A percentile compares a stretch with the other conserved stretches of the same genome.
phyloP scores from a whole-genome alignment of 2,797 vertebrate species.

The Spea hammondii region DNA sequence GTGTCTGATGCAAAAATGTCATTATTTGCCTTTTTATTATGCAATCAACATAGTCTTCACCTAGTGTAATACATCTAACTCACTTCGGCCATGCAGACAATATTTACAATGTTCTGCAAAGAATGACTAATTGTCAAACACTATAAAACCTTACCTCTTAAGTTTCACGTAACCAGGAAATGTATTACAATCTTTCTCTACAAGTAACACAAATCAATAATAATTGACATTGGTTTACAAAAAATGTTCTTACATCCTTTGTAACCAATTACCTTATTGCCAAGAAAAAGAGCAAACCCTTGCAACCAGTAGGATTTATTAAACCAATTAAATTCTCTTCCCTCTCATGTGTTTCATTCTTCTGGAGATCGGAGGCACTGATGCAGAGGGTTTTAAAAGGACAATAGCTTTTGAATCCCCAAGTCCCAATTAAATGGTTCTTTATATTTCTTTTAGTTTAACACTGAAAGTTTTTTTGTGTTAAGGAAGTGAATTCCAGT shows the following conservation, averaged over 20 bases:
- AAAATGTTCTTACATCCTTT: conserved; percentile 42
- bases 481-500: conserved; percentile 9
- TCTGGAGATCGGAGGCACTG: conserved; percentile 38
- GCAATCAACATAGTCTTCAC: conserved; percentile 15
- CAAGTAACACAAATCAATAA: conserved; percentile 53
- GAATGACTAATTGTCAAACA: conserved; percentile 44
- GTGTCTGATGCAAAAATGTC: conserved; percentile 37
- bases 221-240: conserved; percentile 53
- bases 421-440: conserved; percentile 39
- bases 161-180: conserved; percentile 49
- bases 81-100: conserved; percentile 17
- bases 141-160: conserved; percentile 46
- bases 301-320: conserved; percentile 44
- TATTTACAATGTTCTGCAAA: conserved; percentile 31
- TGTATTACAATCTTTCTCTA: conserved; percentile 46
- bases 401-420: conserved; percentile 43
- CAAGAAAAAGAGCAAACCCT: conserved; percentile 47
- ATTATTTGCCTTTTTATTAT: conserved; percentile 25
- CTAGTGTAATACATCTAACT: conserved; percentile 20
- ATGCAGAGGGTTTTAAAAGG: conserved; percentile 39
- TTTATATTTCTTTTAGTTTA: conserved; percentile 26
- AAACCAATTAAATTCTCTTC: conserved; percentile 48
- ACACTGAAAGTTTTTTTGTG: conserved; percentile 24
- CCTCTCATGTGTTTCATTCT: conserved; percentile 38
- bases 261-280: conserved; percentile 53